These are phyloP conservation scores for Tupiocoris notatus DNA, from an alignment of 2,888 invertebrate genomes.

Conservation along the genomic window DNA sequence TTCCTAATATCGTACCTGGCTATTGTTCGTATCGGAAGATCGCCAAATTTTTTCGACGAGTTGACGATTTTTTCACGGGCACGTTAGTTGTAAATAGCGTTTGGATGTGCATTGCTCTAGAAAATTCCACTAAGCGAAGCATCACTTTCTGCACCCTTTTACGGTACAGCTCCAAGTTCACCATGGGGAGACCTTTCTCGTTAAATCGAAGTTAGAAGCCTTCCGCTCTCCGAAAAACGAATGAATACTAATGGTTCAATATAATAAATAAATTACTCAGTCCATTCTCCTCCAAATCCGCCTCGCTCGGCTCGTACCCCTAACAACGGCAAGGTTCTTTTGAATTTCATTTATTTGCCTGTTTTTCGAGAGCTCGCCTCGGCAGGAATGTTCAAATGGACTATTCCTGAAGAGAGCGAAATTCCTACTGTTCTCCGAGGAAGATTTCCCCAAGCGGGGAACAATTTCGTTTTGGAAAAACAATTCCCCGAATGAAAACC, in stretches of 20 bases:
- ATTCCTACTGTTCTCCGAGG: not conserved
- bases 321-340: slow-evolving; percentile 5
- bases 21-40: not conserved
- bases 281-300: not conserved
- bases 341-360: not conserved
- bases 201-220: too few species aligned
- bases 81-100: too few species aligned
- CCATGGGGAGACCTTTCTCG: too few species aligned
- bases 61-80: too few species aligned
- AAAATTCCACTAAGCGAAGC: too few species aligned
- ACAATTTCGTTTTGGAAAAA: too few species aligned
- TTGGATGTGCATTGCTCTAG: too few species aligned
- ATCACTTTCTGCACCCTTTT: too few species aligned
- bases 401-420: not conserved
- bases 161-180: too few species aligned
- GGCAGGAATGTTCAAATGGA: slow-evolving; percentile 24
- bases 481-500: not conserved
- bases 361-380: not conserved
- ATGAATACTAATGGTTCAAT: slow-evolving; percentile 23
- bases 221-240: not conserved
- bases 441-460: not conserved
- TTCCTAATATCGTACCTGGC: not conserved
- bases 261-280: slow-evolving; percentile 19
- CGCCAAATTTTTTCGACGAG: too few species aligned
- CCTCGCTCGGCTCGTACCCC: not conserved